Conservation (phyloP, 2,113 vertebrate genomes). For the Axis porcinus region DNA sequence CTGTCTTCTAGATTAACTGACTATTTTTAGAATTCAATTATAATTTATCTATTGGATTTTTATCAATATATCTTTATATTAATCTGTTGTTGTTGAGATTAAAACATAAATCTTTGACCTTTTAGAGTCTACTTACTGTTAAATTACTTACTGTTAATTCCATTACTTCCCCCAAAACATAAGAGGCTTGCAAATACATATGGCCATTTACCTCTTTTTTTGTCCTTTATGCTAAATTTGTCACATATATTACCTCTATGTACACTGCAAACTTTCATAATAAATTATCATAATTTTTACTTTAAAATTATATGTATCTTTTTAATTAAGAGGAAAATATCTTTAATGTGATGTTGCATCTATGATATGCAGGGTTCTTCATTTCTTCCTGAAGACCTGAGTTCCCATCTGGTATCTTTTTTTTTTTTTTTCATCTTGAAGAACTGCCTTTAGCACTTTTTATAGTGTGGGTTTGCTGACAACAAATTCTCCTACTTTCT, state of each 20-base stretch:
- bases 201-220: background rate
- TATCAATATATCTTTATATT: background rate
- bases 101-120: background rate
- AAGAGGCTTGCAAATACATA: background rate
- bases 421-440: background rate
- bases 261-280: background rate
- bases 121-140: background rate
- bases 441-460: background rate
- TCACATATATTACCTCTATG: background rate
- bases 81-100: background rate
- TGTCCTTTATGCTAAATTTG: background rate
- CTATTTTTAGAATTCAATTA: background rate
- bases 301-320: background rate
- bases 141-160: background rate
- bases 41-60: background rate
- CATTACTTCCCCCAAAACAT: background rate
- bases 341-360: background rate
- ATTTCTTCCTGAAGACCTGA: background rate
- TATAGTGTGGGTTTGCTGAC: background rate
- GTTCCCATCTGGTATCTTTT: background rate
- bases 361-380: background rate
- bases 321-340: background rate
- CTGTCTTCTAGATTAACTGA: background rate
- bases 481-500: background rate
- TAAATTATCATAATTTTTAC: background rate